A percentile compares a stretch with the other conserved stretches of the same genome.
Evolutionary conservation across 2,113 vertebrate species (phyloP).

Genomic region (Xiphophorus couchianus): DNA sequence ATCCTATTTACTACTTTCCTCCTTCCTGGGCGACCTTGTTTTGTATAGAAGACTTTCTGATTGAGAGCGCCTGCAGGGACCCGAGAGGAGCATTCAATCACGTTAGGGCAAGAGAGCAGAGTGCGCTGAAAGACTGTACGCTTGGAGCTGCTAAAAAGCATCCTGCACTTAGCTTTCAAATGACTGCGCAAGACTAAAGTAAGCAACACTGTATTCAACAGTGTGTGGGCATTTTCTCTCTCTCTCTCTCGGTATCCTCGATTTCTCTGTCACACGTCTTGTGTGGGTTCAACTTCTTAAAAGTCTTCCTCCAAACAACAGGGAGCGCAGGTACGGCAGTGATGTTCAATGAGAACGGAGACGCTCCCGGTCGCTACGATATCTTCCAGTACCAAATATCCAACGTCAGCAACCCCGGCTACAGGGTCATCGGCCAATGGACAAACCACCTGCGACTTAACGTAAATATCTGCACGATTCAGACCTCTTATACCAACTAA

Average conservation of each 20-base stretch:
- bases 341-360: slow-evolving; percentile 91
- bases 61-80: slow-evolving; percentile 72
- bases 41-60: slow-evolving; percentile 63
- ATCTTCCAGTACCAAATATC: slow-evolving; percentile 92
- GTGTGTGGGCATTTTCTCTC: slow-evolving; percentile 41
- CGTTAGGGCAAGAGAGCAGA: slow-evolving; percentile 70
- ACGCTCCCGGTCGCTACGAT: slow-evolving; percentile 90
- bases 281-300: slow-evolving; percentile 4
- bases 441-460: slow-evolving; percentile 85
- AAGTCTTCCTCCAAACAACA: slow-evolving; percentile 47
- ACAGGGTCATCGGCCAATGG: slow-evolving; percentile 87
- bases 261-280: slow-evolving; percentile 1
- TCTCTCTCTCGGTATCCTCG: slow-evolving; percentile 3
- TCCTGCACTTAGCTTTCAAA: slow-evolving; percentile 67
- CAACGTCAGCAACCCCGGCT: slow-evolving; percentile 82
- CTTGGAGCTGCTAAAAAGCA: slow-evolving; percentile 60
- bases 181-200: slow-evolving; percentile 56
- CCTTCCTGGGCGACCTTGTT: slow-evolving; percentile 56
- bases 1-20: slow-evolving; percentile 63
- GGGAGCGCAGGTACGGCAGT: slow-evolving; percentile 82
- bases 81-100: slow-evolving; percentile 68
- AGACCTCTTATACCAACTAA: background rate
- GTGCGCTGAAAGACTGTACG: slow-evolving; percentile 59
- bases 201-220: slow-evolving; percentile 51
- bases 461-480: slow-evolving; percentile 71